These are phyloP conservation scores for Nannoperca obscura DNA, from an alignment of 2,797 vertebrate genomes.

Conservation along the genomic window DNA sequence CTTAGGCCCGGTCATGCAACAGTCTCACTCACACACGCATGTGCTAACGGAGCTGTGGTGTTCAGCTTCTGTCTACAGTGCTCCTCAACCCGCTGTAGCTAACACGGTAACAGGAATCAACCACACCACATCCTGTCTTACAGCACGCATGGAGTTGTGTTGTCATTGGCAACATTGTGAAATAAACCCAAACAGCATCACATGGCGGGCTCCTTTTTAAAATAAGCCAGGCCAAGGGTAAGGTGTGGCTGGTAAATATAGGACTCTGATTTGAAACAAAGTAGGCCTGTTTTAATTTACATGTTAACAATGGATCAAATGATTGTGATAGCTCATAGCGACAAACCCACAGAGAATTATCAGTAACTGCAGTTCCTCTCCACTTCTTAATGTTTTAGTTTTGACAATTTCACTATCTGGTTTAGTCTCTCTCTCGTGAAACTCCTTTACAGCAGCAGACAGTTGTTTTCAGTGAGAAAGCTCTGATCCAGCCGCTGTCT, in stretches of 20 bases:
- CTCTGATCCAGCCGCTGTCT: too few relatives aligned
- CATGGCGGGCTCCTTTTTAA: not conserved
- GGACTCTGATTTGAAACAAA: not conserved
- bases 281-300: too few relatives aligned
- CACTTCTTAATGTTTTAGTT: not conserved
- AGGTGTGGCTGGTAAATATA: not conserved
- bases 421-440: too few relatives aligned
- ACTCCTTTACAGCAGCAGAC: too few relatives aligned
- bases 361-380: too few relatives aligned
- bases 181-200: constrained; percentile 54
- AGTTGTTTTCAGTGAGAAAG: too few relatives aligned
- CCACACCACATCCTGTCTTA: constrained; percentile 75
- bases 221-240: not conserved
- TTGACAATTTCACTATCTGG: not conserved
- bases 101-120: constrained; percentile 66
- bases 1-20: constrained; percentile 8
- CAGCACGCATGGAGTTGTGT: constrained; percentile 38
- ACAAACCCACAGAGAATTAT: too few relatives aligned
- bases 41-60: not conserved
- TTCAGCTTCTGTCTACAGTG: constrained; percentile 8
- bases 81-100: constrained; percentile 37
- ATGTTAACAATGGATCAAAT: too few relatives aligned
- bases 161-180: constrained; percentile 70
- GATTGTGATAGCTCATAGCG: too few relatives aligned
- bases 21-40: not conserved